Conservation (phyloP, 2,888 invertebrate species). For the Pinctada fucata region DNA sequence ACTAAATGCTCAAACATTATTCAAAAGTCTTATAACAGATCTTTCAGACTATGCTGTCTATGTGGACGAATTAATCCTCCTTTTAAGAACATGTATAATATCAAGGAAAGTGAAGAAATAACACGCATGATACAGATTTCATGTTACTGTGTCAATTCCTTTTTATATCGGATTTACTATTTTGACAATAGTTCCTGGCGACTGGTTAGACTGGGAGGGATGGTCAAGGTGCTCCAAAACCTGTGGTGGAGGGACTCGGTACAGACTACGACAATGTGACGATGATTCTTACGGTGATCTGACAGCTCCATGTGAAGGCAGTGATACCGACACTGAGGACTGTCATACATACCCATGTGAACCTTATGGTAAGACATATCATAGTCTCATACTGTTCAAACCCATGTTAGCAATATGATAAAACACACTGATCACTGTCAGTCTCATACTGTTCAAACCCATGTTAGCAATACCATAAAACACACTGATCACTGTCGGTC, state of each 20-base stretch:
- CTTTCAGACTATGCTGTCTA: no score
- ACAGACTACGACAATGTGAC: conserved; percentile 65
- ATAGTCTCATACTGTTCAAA: neutral
- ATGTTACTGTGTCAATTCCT: neutral
- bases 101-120: no score
- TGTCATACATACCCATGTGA: conserved; percentile 65
- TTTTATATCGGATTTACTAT: neutral
- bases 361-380: conserved; percentile 55
- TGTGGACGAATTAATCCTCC: no score
- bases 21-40: no score
- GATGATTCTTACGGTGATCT: conserved; percentile 63
- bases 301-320: conserved; percentile 66
- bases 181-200: conserved; percentile 62
- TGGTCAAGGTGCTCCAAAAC: conserved; percentile 66
- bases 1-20: no score
- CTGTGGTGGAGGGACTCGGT: conserved; percentile 64
- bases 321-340: conserved; percentile 43
- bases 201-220: conserved; percentile 65
- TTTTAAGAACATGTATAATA: no score
- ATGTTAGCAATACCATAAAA: no score
- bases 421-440: no score
- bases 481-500: no score
- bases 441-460: no score
- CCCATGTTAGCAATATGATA: neutral
- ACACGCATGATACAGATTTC: neutral